A percentile compares a stretch with the other conserved stretches of the same genome.
These are phyloP conservation scores for Tineola bisselliella DNA, from an alignment of 2,888 invertebrate species.

Conservation along the genomic window DNA sequence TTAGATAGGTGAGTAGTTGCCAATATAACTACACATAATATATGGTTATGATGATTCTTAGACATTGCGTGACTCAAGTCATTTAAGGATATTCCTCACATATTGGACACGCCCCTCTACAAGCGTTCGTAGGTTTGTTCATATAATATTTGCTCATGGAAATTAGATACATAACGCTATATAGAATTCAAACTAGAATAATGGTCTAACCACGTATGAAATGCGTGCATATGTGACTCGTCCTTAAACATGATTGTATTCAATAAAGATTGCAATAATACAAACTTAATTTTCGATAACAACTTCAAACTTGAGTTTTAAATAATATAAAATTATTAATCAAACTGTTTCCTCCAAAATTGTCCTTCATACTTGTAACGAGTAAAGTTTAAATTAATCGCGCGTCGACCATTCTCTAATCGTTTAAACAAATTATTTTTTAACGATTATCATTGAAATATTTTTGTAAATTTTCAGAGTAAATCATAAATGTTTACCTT, in stretches of 20 bases:
- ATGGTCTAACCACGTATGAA: neutral
- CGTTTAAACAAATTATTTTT: neutral
- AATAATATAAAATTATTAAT: neutral
- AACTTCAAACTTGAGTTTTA: too few relatives aligned
- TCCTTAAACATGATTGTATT: too few relatives aligned
- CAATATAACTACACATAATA: constrained; percentile 16
- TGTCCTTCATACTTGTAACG: constrained; percentile 2
- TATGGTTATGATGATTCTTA: constrained; percentile 26
- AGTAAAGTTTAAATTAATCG: constrained; percentile 3
- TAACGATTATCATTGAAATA: neutral
- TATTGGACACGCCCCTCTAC: neutral
- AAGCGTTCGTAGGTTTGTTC: neutral
- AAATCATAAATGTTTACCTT: constrained; percentile 80
- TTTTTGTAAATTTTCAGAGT: constrained; percentile 50
- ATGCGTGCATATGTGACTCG: neutral
- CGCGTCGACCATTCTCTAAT: neutral
- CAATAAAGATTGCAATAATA: too few relatives aligned
- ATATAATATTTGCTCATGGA: neutral
- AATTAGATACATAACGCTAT: neutral
- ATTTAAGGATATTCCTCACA: neutral
- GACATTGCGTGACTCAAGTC: neutral
- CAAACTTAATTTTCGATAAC: too few relatives aligned
- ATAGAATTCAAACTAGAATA: neutral
- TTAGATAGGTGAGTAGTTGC: constrained; percentile 65
- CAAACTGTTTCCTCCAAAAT: neutral